Conservation (phyloP, 2,888 invertebrate genomes). For the Euclidia mi region DNA sequence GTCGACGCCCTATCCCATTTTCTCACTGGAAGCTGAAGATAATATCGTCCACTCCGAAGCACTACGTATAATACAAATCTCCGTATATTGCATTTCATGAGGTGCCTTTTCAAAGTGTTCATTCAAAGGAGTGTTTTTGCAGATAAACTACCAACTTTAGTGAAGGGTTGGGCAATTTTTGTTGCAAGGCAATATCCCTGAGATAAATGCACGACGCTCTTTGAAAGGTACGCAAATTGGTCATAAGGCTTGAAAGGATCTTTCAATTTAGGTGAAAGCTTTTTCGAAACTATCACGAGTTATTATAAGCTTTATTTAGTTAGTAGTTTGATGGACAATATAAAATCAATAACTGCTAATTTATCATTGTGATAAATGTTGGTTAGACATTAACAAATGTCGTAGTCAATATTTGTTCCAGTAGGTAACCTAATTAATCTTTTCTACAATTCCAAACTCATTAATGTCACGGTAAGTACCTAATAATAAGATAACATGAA, state of each 20-base stretch:
- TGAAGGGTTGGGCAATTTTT: constrained; percentile 22
- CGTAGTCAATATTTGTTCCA: too few relatives aligned
- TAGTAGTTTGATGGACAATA: too few relatives aligned
- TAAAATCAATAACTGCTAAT: too few relatives aligned
- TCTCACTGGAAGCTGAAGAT: constrained; percentile 64
- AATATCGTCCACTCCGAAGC: constrained; percentile 54
- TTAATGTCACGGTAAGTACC: too few relatives aligned
- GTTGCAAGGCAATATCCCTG: constrained; percentile 16
- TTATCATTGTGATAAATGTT: too few relatives aligned
- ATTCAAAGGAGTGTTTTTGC: constrained; percentile 38
- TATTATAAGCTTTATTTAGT: neutral
- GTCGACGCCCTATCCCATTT: constrained; percentile 69
- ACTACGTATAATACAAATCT: constrained; percentile 52
- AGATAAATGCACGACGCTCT: constrained; percentile 18
- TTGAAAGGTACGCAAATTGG: constrained; percentile 29
- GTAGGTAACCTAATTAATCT: too few relatives aligned
- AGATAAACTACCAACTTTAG: constrained; percentile 38
- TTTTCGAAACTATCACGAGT: neutral
- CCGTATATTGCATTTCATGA: constrained; percentile 49
- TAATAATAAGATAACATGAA: too few relatives aligned
- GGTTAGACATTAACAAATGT: too few relatives aligned
- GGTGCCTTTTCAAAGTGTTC: constrained; percentile 43
- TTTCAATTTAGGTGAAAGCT: constrained; percentile 13
- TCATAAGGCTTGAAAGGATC: constrained; percentile 10
- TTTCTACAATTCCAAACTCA: too few relatives aligned